Evolutionary conservation across 2,113 vertebrate genomes (phyloP).

Genomic region (Picathartes gymnocephalus): DNA sequence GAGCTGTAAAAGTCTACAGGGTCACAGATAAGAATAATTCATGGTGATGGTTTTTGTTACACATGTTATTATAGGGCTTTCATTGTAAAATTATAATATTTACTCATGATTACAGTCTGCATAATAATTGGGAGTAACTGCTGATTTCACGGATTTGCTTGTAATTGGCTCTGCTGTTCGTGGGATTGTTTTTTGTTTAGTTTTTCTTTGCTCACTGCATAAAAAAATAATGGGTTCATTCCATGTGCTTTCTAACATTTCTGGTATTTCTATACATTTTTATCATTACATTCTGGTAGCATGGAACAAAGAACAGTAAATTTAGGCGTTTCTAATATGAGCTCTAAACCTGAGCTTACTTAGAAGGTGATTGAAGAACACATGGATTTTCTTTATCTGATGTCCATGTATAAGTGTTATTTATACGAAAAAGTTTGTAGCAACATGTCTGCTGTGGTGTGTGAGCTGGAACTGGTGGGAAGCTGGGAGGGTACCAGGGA

Average conservation of each 20-base stretch:
- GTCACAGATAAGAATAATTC: background rate
- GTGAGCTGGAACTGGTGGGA: background rate
- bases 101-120: background rate
- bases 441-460: background rate
- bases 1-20: background rate
- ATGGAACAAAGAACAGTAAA: background rate
- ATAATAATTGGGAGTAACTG: background rate
- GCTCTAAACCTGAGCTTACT: background rate
- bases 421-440: background rate
- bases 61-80: background rate
- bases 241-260: background rate
- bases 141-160: background rate
- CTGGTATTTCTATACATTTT: background rate
- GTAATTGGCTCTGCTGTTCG: background rate
- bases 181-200: background rate
- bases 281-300: background rate
- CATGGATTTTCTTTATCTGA: background rate
- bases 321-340: background rate
- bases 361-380: background rate
- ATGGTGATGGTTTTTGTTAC: background rate
- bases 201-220: background rate
- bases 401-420: background rate
- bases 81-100: background rate
- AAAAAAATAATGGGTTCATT: background rate
- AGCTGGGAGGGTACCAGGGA: background rate